Base-by-base conservation (phyloP, 2,797 vertebrate genomes). In the Odontamblyopus lacepedii region DNA sequence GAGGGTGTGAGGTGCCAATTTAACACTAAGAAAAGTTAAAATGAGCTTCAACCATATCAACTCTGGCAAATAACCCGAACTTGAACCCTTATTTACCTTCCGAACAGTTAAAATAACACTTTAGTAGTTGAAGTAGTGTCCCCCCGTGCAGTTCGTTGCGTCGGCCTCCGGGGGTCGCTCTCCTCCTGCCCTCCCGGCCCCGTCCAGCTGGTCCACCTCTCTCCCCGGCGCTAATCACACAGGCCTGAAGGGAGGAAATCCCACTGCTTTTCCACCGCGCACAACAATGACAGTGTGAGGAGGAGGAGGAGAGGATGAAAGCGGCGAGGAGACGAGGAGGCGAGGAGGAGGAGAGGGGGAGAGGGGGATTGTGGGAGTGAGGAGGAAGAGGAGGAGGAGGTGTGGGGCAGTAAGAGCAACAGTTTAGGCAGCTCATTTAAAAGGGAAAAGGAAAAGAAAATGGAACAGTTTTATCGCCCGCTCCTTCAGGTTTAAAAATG, bases 211-310 rank as follows among this genome's bases (percentile, higher is more conserved):
- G 89, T 78, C 88, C 71, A 85, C 88, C 79, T 91, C 91, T 91
- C 80, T 89, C 82, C 86, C 80, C 92, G 86, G 83, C 85, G 84
- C 89, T 95, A 96, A 96, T 96, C 95, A 93, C 93, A 91, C 93
- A 91, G 85, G 84, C 90, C 81, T 90, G 94, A 82, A 88, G 83
- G 84, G 91, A 96, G 95, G 95, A 96, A 96, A 95, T 96, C 95
- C 92, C 92, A 77, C 80, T 92, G 93, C 94, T 89, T 91, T 91
- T 89, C 81, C 92, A 23, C 91, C 78, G 83, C 1, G 53, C 53
- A 23, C 92, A 91, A 93, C 93, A 95, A 92, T 93, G 95, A 91
- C 93, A 92, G 92, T 93, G 93, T 93, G 76, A 89, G 85, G 90
- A 88, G 86, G 87, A 88, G 86, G 88, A 89, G 88, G 86, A 87